Evolutionary conservation across 2,888 invertebrate species (phyloP), one percentile per base, ranked within the genome.

Genomic region (Eupithecia tripunctaria): DNA sequence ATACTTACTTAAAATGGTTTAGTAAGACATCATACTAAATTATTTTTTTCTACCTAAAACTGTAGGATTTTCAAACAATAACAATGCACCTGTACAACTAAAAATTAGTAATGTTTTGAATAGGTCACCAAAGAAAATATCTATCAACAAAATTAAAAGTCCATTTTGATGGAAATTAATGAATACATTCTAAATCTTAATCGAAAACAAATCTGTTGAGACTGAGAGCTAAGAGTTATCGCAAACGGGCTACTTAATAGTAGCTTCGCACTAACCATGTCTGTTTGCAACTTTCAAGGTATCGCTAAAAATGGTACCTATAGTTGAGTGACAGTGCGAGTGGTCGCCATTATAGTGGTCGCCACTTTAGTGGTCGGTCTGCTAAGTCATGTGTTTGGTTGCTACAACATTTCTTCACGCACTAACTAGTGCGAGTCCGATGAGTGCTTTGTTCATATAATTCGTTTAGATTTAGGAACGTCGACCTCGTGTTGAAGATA

Each of bases 401-500:
- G n/a, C 36, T 36, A 36, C 63, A 32, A 63, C 29, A 63, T 68
- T 66, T 68, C 64, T 76, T 76, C 75, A 75, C 75, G 77, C 76
- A 76, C 68, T 75, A 76, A 74, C 77, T 76, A 73, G 74, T 71
- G 75, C 79, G 74, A 71, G 65, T 73, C 74, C 73, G 76, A 79
- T 79, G 65, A 74, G 71, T 67, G 73, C 78, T 76, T 78, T 79
- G 79, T 76, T 75, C 74, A 73, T 63, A 60, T 70, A 72, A 72
- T 76, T 73, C 68, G 67, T 76, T 75, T 65, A 59, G 73, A 74
- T 78, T 78, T 77, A 79, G 81, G 87, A 84, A 78, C 89, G 81
- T 84, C 82, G 90, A 91, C 88, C 89, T 88, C 84, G 70, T 76
- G 74, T 80, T 78, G 80, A 79, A 82, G 78, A 82, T 84, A 74